Conservation (phyloP, 2,797 vertebrate genomes). For the Enteromius fasciolatus region DNA sequence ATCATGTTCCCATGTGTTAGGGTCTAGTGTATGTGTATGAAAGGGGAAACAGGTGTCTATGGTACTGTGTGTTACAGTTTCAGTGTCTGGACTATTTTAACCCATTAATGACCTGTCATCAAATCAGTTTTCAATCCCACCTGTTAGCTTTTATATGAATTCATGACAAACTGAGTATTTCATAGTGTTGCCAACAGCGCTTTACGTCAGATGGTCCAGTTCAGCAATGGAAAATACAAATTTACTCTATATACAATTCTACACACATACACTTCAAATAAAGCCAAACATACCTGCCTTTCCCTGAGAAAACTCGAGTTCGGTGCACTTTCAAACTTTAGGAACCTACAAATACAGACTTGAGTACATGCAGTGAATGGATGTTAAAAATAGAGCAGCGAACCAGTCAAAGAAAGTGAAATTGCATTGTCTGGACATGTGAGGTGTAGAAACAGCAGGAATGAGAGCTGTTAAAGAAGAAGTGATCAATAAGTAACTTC, state of each 20-base stretch:
- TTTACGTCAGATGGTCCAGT: neutral
- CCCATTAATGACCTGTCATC: neutral
- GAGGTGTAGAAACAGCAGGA: neutral
- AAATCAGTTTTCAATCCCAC: neutral
- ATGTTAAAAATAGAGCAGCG: conserved; percentile 9
- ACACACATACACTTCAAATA: neutral
- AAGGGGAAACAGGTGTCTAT: neutral
- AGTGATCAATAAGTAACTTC: conserved; percentile 25
- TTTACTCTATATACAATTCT: neutral
- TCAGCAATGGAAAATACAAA: neutral
- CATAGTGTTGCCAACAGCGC: neutral
- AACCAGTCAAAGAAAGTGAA: neutral
- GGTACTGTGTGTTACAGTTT: neutral
- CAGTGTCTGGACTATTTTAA: neutral
- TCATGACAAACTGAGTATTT: neutral
- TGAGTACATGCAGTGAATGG: neutral
- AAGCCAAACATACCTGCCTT: neutral
- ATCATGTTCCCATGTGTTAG: conserved; percentile 38
- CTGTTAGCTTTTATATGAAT: neutral
- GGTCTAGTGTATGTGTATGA: conserved; percentile 25
- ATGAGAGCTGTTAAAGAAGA: neutral
- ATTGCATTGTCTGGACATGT: conserved; percentile 6
- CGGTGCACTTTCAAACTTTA: neutral
- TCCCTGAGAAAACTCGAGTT: neutral
- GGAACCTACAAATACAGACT: neutral